phyloP scores from a whole-genome alignment of 2,113 vertebrate species.

The Hucho hucho region DNA sequence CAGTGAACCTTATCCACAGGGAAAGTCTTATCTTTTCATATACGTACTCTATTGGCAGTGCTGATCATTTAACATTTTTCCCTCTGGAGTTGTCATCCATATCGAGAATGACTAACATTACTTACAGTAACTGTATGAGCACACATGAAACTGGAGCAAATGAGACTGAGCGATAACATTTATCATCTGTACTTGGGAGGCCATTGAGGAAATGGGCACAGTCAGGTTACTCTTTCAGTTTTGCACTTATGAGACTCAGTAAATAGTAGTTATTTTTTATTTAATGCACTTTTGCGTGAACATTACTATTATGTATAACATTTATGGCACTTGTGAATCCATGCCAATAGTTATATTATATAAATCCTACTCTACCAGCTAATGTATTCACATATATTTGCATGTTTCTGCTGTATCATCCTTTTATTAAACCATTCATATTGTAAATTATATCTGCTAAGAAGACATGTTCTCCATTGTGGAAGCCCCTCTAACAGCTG shows the following conservation, averaged over 20 bases:
- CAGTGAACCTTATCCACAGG: constrained; percentile 11
- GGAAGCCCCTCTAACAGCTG: no score
- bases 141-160: no score
- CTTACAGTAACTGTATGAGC: neutral
- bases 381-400: no score
- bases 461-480: no score
- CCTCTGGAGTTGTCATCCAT: constrained; percentile 18
- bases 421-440: no score
- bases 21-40: constrained; percentile 24
- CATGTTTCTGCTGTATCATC: no score
- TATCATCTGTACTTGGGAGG: no score
- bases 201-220: neutral
- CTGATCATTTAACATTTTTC: neutral
- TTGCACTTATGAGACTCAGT: no score
- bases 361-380: no score
- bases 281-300: neutral
- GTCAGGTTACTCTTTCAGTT: neutral
- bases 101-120: constrained; percentile 11
- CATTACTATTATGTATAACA: neutral
- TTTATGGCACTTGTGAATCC: neutral
- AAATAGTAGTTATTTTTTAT: neutral
- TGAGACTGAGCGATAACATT: no score
- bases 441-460: no score
- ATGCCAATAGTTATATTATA: no score
- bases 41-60: neutral